phyloP scores from a whole-genome alignment of 1,140 invertebrate species.

The Oncopeltus fasciatus region DNA sequence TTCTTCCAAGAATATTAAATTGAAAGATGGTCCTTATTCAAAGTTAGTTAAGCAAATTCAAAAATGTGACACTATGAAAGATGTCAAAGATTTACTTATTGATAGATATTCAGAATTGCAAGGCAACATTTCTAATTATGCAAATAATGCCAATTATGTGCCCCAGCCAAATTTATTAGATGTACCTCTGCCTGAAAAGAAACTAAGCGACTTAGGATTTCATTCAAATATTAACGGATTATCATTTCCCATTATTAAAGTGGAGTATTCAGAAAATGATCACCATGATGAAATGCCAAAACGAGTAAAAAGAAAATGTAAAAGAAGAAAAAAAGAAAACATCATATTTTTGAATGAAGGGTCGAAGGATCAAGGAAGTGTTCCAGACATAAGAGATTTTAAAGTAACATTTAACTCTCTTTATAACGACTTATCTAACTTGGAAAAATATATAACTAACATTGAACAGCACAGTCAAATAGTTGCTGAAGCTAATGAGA shows the following conservation, averaged over 20 bases:
- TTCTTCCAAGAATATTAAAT: background rate
- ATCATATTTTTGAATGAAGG: too few relatives aligned
- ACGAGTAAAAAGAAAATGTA: too few relatives aligned
- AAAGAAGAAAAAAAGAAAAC: too few relatives aligned
- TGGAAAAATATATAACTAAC: background rate
- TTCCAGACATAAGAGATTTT: background rate
- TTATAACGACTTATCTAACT: background rate
- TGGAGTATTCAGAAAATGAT: background rate
- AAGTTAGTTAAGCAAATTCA: background rate
- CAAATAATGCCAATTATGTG: background rate
- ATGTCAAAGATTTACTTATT: background rate
- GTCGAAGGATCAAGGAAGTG: too few relatives aligned
- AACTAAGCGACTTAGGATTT: too few relatives aligned
- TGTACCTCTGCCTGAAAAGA: too few relatives aligned
- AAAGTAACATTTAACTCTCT: background rate
- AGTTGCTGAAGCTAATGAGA: too few relatives aligned
- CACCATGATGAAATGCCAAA: background rate
- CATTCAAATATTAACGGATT: too few relatives aligned
- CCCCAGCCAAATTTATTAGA: too few relatives aligned
- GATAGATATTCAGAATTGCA: background rate
- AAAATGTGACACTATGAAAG: background rate
- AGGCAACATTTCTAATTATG: background rate
- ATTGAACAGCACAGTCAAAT: too few relatives aligned
- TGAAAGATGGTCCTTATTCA: background rate
- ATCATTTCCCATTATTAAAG: background rate